Base-by-base conservation (phyloP, 2,113 vertebrate genomes). In the Hucho hucho region DNA sequence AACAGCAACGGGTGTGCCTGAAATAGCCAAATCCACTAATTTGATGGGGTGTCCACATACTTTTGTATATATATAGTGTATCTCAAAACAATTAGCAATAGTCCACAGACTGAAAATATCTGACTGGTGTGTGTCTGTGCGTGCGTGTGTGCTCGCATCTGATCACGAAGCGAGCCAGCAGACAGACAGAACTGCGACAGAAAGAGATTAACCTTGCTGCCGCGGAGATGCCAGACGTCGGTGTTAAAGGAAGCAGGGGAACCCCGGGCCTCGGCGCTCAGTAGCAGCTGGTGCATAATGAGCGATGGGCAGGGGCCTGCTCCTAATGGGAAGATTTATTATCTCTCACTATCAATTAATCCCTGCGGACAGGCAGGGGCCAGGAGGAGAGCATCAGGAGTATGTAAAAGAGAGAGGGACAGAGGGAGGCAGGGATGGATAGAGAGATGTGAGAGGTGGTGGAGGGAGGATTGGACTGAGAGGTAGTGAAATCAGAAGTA, bases 201-300 rank as follows among this genome's bases (percentile, higher is more conserved):
- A 84, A 84, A 87, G 80, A 92, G 91, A 93, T 92, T 94, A 94
- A 93, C 93, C 94, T 93, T 92, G 91, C 89, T 88, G 85, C 79
- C 84, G 69, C 87, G 28, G 67, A 75, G 81, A 85, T 75, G 86
- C 80, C 80, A 89, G 81, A 90, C 80, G 63, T 69, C 14, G 73
- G 2, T 87, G 18, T 90, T 83, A 76, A 76, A 89, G 89, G 89
- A 87, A 82, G 74, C 49, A 65, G 64, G 80, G 79, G 69, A 82
- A 85, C 87, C 87, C 78, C 75, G 47, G 70, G 90, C 91, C 74
- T 87, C 83, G 89, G 86, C 86, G 88, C 81, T 88, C 88, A 90
- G 32, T 64, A 87, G 87, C 83, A 78, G 74, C 70, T 1, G 47
- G 92, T 89, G 85, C 92, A 93, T 95, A 94, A 94, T 93, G 91